Base-by-base conservation (phyloP, 2,113 vertebrate species). In the Aplodontia rufa region DNA sequence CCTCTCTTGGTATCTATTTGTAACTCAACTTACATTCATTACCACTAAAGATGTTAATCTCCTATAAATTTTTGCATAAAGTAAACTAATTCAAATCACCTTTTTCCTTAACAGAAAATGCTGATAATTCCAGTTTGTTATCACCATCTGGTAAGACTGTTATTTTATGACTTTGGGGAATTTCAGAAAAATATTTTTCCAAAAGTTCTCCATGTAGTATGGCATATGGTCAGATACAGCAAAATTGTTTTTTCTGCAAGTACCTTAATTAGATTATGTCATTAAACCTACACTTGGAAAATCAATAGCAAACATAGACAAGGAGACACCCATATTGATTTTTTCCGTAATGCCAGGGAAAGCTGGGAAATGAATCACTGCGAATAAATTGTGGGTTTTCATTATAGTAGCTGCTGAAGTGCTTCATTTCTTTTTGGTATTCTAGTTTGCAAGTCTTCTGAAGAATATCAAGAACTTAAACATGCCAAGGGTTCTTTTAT, bases 1-100 rank as follows among this genome's bases (percentile, higher is more conserved):
- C 96, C 97, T 97, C 96, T 97, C 82, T 96, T 96, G 97, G 97
- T 97, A 80, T 76, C 58, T 92, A 30, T 87, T 94, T 90, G 69
- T 13, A 94, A 71, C 62, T 96, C 51, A 80, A 12, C 87, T 94
- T 72, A 64, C 22, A 71, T 91, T 96, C 20, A 64, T 20, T 81
- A 16, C 9, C 55, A 81, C 83, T 87, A 84, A 93, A 87, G 75
- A 85, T 64, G 60, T 78, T 87, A 71, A 28, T 88, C 19, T 64
- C 79, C 64, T 93, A 75, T 64, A 78, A 58, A 92, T 94, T n/a
- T 76, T n/a, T 74, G 32, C 74, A 55, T 37, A 85, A 95, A 79
- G 22, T 37, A 60, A 92, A 79, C 58, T 96, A 94, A 97, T 71
- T 94, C 78, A 85, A 94, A 79, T 93, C 60, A 79, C 40, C 90